These are phyloP conservation scores for Puntigrus tetrazona DNA, from an alignment of 2,113 vertebrate species.

Conservation along the genomic window DNA sequence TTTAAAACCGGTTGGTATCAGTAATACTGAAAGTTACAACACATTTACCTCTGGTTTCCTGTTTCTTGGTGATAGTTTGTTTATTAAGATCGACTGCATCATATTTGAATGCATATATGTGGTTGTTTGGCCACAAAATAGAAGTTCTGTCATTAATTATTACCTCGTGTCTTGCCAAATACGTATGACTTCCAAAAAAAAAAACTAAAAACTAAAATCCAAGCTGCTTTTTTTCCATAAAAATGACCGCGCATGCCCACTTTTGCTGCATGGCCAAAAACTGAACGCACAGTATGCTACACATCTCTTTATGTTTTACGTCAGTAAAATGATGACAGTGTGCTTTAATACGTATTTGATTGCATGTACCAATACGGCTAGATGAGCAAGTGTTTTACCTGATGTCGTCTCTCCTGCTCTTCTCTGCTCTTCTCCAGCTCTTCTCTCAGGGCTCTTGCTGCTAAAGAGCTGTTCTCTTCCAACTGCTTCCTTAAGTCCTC, in stretches of 20 bases:
- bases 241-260: too few relatives aligned
- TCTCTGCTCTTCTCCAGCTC: constrained; percentile 85
- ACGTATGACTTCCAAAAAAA: neutral
- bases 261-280: too few relatives aligned
- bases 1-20: neutral
- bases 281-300: neutral
- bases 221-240: neutral
- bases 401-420: constrained; percentile 88
- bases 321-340: neutral
- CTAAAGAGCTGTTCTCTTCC: constrained; percentile 82
- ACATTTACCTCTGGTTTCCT: neutral
- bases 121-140: neutral
- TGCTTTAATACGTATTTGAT: neutral
- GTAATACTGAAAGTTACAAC: neutral
- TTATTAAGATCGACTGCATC: neutral
- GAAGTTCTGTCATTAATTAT: too few relatives aligned
- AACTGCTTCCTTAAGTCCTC: constrained; percentile 86
- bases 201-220: too few relatives aligned
- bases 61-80: neutral
- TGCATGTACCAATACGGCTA: neutral
- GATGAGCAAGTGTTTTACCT: constrained; percentile 73
- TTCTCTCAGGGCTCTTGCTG: constrained; percentile 77
- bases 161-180: neutral
- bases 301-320: too few relatives aligned
- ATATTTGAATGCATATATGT: neutral